Conservation (phyloP, 2,113 vertebrate species). For the Osmerus mordax region DNA sequence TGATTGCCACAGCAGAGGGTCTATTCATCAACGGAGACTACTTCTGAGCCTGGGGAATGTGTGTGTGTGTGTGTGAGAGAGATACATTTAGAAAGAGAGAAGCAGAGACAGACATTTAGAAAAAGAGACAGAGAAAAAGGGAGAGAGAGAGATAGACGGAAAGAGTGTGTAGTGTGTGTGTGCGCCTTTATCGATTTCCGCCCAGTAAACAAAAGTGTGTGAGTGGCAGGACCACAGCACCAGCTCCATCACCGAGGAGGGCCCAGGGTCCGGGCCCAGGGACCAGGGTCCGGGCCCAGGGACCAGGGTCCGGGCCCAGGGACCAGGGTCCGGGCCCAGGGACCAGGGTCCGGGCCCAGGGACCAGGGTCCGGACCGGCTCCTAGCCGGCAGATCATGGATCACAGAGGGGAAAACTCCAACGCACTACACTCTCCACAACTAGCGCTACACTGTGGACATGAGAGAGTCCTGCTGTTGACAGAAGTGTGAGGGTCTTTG, state of each 20-base stretch:
- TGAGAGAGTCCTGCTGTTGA: too few species aligned
- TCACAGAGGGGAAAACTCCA: constrained; percentile 38
- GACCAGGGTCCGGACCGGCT: not conserved
- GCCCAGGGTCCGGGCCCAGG: constrained; percentile 44
- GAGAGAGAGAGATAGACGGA: too few species aligned
- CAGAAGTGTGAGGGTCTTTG: too few species aligned
- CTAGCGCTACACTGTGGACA: not conserved
- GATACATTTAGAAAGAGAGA: too few species aligned
- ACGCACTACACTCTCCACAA: constrained; percentile 32
- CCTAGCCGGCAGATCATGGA: constrained; percentile 59
- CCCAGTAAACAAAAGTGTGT: constrained; percentile 50
- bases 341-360: too few species aligned
- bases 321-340: too few species aligned
- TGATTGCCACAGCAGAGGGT: constrained; percentile 30
- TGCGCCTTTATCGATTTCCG: constrained; percentile 51
- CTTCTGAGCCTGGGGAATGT: not conserved
- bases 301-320: too few species aligned
- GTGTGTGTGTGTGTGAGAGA: not conserved
- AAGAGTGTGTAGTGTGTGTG: too few species aligned
- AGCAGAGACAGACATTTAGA: too few species aligned
- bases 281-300: too few species aligned
- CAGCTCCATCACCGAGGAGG: constrained; percentile 42
- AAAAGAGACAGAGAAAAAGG: too few species aligned
- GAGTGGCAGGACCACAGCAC: constrained; percentile 61
- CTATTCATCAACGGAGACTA: constrained; percentile 36